Percentiles rank a stretch among this genome's conserved stretches.
Conservation (phyloP, 2,113 vertebrate genomes). For the Brachyistius frenatus region DNA sequence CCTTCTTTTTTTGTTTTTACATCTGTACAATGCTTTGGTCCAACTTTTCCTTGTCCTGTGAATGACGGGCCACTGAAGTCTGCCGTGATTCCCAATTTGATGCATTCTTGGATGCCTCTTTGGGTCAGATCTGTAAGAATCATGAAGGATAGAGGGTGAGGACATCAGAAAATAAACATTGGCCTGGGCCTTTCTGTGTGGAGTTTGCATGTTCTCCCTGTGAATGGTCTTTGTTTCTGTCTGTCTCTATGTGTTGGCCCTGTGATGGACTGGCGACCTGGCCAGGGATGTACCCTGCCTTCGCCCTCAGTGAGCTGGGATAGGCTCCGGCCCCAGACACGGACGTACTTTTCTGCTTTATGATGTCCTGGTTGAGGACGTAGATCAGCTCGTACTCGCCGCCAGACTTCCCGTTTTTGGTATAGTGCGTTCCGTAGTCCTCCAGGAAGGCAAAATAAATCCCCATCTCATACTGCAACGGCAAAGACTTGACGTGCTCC, state of each 20-base stretch:
- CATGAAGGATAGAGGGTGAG: neutral
- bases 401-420: slow-evolving; percentile 86
- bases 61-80: fast-evolving
- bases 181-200: too few species aligned
- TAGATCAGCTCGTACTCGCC: slow-evolving; percentile 92
- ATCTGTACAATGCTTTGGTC: slow-evolving; percentile 48
- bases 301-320: too few species aligned
- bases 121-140: slow-evolving; percentile 82
- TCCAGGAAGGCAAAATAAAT: slow-evolving; percentile 93
- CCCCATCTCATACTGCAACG: slow-evolving; percentile 88
- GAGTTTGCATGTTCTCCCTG: too few species aligned
- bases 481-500: slow-evolving; percentile 85
- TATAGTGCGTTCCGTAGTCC: slow-evolving; percentile 94
- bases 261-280: too few species aligned
- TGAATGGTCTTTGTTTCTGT: too few species aligned
- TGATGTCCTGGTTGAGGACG: slow-evolving; percentile 85
- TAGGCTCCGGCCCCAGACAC: too few species aligned
- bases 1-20: neutral
- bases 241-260: too few species aligned
- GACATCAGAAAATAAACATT: too few species aligned
- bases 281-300: too few species aligned
- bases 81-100: slow-evolving; percentile 73
- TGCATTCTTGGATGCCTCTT: slow-evolving; percentile 80
- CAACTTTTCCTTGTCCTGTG: fast-evolving
- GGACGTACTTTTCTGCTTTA: slow-evolving; percentile 80